A percentile compares a stretch with the other conserved stretches of the same genome.
Evolutionary conservation across 2,797 vertebrate species (phyloP).

Genomic region (Catharus ustulatus): DNA sequence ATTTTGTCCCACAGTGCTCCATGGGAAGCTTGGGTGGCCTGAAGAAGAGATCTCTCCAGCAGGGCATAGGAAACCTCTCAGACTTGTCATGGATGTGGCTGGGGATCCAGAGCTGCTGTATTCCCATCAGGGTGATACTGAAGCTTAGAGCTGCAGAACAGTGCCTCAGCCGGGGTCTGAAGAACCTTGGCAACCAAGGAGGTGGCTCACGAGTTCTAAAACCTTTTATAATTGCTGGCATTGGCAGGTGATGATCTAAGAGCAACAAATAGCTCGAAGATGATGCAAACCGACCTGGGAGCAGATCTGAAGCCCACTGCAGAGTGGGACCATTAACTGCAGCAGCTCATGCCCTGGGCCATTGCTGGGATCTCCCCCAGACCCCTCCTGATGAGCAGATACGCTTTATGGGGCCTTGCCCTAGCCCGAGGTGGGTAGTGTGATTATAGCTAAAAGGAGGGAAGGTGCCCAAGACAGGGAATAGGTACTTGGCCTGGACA

Average conservation of each 20-base stretch:
- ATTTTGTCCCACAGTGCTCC: not conserved
- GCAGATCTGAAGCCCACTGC: not conserved
- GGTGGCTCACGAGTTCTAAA: not conserved
- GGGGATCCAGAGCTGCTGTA: not conserved
- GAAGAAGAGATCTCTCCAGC: not conserved
- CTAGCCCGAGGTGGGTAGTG: fast-evolving
- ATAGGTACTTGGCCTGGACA: fast-evolving
- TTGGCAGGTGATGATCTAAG: not conserved
- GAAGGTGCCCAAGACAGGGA: not conserved
- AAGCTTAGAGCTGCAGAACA: not conserved
- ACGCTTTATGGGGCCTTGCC: not conserved
- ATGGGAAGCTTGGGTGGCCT: not conserved
- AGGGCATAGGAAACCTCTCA: not conserved
- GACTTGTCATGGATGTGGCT: not conserved
- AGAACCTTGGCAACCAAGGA: not conserved
- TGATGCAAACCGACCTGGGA: not conserved
- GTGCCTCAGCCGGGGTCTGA: not conserved
- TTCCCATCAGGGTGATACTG: not conserved
- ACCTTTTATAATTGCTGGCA: not conserved
- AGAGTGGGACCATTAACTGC: fast-evolving
- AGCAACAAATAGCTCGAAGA: not conserved
- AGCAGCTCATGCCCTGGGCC: not conserved
- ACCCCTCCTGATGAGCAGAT: not conserved
- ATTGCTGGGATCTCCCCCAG: not conserved
- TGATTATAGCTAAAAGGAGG: not conserved